Percentiles rank a stretch among this genome's conserved stretches.
Evolutionary conservation across 2,888 invertebrate species (phyloP).

Genomic region (Campopleginae sp.): DNA sequence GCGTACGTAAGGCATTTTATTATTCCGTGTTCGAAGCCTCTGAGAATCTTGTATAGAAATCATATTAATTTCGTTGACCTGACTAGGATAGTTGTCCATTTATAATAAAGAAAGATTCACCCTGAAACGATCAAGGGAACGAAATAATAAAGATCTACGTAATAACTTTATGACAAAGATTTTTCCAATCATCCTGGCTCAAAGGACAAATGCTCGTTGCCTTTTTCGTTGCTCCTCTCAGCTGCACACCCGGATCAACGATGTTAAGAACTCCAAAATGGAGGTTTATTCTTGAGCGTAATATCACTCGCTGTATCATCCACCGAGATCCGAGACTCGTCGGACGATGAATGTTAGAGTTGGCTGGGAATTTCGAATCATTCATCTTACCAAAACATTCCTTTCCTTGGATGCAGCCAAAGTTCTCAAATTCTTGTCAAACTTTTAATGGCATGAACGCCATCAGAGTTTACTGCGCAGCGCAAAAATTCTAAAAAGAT

Average conservation of each 20-base stretch:
- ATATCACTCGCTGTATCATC: background rate
- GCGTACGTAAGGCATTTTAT: background rate
- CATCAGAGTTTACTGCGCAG: background rate
- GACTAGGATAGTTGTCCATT: background rate
- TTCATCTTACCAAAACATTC: slow-evolving; percentile 4
- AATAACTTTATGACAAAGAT: background rate
- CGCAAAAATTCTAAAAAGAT: too few relatives aligned
- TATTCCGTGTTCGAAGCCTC: background rate
- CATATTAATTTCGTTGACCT: background rate
- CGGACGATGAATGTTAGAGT: background rate
- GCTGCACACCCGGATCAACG: slow-evolving; percentile 4
- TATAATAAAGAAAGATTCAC: background rate
- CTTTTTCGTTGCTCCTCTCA: background rate
- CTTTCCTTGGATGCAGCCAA: background rate
- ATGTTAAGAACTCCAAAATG: background rate
- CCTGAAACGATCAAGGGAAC: background rate
- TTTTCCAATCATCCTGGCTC: background rate
- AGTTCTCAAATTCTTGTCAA: too few relatives aligned
- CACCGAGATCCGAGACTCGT: background rate
- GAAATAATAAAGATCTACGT: background rate
- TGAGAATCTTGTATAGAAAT: background rate
- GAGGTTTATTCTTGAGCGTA: background rate
- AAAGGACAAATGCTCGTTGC: slow-evolving; percentile 9
- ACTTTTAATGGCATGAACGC: background rate
- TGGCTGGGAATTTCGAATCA: background rate